Evolutionary conservation across 2,888 invertebrate species (phyloP), one percentile per base, ranked within the genome.

Genomic region (Pollenia labialis): DNA sequence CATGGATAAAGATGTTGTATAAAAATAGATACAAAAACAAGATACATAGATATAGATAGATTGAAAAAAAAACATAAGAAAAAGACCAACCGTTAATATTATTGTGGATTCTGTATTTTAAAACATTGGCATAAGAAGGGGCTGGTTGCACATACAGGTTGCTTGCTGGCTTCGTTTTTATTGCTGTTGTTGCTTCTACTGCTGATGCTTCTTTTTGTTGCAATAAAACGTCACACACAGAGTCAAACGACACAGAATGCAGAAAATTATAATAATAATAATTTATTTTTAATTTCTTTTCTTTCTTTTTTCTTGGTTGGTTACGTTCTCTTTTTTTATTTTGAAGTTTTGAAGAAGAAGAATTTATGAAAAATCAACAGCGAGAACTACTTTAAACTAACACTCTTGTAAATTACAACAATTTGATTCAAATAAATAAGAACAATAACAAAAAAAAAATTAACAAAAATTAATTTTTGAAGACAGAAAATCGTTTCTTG

Each of bases 21-120:
- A 60, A 23, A 62, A 46, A 46, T 16, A 48, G 16, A 46, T 14
- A 44, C 23, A 23, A 23, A 23, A 44, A 76, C n/a, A 18, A 58
- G 12, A 46, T 44, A 16, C 18, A 46, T 16, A 72, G 6, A 16
- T n/a, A 40, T 14, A 46, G 44, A 75, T 71, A 71, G 50, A 64
- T 58, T 18, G 14, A 46, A 66, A 68, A 14, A 58, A 40, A 42
- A 12, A 77, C 32, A 18, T 44, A 74, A 74, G 11, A 46, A 75
- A 72, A 75, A 74, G 23, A 81, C 87, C 62, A 84, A 87, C 87
- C 87, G 87, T 87, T 84, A 77, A 77, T 69, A 68, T 84, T 81
- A 77, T 84, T 84, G 81, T 81, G 84, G 87, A 87, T 84, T 84
- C 84, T 81, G 87, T 87, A 81, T 84, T 81, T 87, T 81, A 87